Conservation (phyloP, 2,888 invertebrate species). For the Yponomeuta evonymella region DNA sequence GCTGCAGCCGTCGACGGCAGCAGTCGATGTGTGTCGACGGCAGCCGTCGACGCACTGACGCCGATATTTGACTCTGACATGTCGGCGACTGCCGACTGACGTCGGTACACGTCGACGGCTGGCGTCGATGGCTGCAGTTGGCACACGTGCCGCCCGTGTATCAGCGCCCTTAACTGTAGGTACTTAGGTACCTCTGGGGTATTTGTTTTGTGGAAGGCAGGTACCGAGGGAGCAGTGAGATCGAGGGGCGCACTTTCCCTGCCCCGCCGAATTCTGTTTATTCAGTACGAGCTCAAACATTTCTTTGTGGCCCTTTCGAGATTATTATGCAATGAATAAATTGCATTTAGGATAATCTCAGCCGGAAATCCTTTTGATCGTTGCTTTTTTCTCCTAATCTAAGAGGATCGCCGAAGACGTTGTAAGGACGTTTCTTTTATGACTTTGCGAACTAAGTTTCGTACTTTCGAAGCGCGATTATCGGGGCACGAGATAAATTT, state of each 20-base stretch:
- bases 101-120: too few species aligned
- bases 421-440: constrained; percentile 21
- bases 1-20: too few species aligned
- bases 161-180: too few species aligned
- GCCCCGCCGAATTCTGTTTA: constrained; percentile 43
- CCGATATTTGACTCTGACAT: too few species aligned
- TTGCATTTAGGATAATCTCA: constrained; percentile 31
- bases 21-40: too few species aligned
- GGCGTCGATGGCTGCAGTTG: too few species aligned
- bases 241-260: constrained; percentile 42
- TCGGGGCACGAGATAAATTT: constrained; percentile 44
- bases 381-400: constrained; percentile 1
- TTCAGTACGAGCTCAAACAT: constrained; percentile 39
- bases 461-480: background rate
- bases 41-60: too few species aligned
- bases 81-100: too few species aligned
- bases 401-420: constrained; percentile 21
- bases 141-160: too few species aligned
- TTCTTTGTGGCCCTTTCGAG: constrained; percentile 36
- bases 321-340: constrained; percentile 50
- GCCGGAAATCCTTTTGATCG: constrained; percentile 1
- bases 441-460: constrained; percentile 36
- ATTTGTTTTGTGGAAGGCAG: background rate
- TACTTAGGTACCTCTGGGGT: too few species aligned
- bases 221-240: constrained; percentile 16